These are phyloP conservation scores for Sarcophaga caerulescens DNA, from an alignment of 2,888 invertebrate species.

Conservation along the genomic window DNA sequence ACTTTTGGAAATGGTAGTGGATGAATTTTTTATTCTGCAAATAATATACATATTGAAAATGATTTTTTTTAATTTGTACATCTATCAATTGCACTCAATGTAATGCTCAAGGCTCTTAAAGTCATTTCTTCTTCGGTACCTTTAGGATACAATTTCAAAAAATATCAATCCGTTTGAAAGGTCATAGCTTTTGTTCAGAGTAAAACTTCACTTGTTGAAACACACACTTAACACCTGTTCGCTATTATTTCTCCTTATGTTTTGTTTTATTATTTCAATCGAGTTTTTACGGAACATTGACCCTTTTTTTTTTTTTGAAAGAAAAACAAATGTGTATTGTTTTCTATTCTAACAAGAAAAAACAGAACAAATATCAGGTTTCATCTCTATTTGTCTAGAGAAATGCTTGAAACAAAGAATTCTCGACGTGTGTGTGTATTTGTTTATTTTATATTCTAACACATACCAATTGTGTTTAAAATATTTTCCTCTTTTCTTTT, in stretches of 20 bases:
- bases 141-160: no score
- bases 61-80: no score
- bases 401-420: neutral
- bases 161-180: neutral
- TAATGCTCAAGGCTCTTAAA: no score
- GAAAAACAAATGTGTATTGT: slow-evolving; percentile 41
- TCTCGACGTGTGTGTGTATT: neutral
- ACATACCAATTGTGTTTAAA: no score
- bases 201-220: slow-evolving; percentile 22
- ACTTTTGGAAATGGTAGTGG: no score
- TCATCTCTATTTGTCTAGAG: slow-evolving; percentile 15
- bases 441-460: neutral
- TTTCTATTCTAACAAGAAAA: slow-evolving; percentile 28
- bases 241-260: neutral
- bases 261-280: neutral
- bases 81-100: no score
- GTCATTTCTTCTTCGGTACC: no score
- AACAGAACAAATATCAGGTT: slow-evolving; percentile 33
- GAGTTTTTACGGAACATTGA: slow-evolving; percentile 38
- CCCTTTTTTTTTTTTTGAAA: slow-evolving; percentile 38
- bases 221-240: slow-evolving; percentile 14
- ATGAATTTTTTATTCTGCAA: no score
- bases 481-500: no score
- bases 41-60: no score
- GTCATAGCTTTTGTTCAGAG: slow-evolving; percentile 18